These are phyloP conservation scores for Drosophila peninsularis DNA, from an alignment of 2,888 invertebrate species.

Conservation along the genomic window DNA sequence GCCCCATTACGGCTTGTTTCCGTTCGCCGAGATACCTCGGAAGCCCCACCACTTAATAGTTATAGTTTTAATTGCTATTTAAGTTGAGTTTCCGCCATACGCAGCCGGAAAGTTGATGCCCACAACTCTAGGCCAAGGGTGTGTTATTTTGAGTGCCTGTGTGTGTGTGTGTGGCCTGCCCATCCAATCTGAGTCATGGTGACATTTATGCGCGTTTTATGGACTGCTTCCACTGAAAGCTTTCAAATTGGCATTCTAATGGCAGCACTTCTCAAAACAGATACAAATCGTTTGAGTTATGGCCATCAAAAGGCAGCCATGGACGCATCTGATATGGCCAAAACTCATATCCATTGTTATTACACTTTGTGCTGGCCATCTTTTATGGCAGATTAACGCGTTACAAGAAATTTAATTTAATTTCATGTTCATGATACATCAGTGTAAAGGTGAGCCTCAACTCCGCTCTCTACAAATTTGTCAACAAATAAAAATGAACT, in stretches of 20 bases:
- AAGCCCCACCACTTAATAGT: constrained; percentile 63
- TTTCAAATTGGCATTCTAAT: constrained; percentile 77
- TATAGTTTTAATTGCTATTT: constrained; percentile 78
- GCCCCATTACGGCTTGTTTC: constrained; percentile 77
- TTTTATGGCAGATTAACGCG: constrained; percentile 52
- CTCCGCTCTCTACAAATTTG: not conserved
- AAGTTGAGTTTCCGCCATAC: constrained; percentile 72
- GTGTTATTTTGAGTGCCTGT: constrained; percentile 13
- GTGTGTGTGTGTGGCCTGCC: constrained; percentile 55
- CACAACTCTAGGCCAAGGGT: constrained; percentile 38
- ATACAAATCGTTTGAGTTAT: constrained; percentile 76
- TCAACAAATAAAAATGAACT: not conserved
- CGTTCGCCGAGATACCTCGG: constrained; percentile 53
- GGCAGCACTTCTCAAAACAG: constrained; percentile 78
- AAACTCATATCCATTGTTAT: constrained; percentile 69
- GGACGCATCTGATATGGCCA: constrained; percentile 68
- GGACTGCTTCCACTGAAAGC: constrained; percentile 73
- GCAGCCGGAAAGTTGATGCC: constrained; percentile 62
- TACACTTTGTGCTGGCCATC: constrained; percentile 29
- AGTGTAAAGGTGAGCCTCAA: not conserved
- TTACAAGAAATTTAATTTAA: constrained; percentile 48
- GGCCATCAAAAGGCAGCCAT: constrained; percentile 53
- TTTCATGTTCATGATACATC: constrained; percentile 17
- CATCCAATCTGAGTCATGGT: constrained; percentile 67
- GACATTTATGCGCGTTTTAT: constrained; percentile 78